Percentiles rank a stretch among this genome's conserved stretches.
These are phyloP conservation scores for Cataglyphis cursor DNA, from an alignment of 2,888 invertebrate species.

Conservation along the genomic window DNA sequence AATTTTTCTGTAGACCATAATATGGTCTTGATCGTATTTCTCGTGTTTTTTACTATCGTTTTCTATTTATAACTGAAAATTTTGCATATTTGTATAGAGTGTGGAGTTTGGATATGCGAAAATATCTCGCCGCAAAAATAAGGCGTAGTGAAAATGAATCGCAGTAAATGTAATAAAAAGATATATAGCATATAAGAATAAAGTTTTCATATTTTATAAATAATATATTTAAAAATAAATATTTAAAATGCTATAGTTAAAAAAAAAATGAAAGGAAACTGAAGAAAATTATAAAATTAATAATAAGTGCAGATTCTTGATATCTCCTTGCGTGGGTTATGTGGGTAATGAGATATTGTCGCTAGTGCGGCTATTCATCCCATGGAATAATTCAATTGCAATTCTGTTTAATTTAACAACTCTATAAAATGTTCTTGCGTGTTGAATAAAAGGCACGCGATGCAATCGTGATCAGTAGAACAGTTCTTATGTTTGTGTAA, in stretches of 20 bases:
- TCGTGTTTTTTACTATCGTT: neutral
- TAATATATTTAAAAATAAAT: neutral
- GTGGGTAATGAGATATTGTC: neutral
- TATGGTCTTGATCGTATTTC: slow-evolving; percentile 2
- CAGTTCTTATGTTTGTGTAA: slow-evolving; percentile 13
- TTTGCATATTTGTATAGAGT: slow-evolving; percentile 28
- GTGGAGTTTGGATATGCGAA: neutral
- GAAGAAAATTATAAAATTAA: neutral
- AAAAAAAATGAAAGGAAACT: neutral
- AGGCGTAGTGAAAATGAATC: neutral
- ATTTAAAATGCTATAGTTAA: neutral
- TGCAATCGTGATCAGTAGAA: slow-evolving; percentile 21
- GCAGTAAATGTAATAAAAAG: neutral
- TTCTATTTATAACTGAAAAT: slow-evolving; percentile 16
- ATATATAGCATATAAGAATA: neutral
- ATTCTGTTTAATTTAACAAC: slow-evolving; percentile 10
- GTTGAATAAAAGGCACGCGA: slow-evolving; percentile 36
- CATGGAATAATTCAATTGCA: slow-evolving; percentile 13
- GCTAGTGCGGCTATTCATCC: neutral
- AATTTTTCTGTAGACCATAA: slow-evolving; percentile 28
- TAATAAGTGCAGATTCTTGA: neutral
- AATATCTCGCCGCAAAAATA: neutral
- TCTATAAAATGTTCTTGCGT: slow-evolving; percentile 6
- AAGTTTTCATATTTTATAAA: neutral
- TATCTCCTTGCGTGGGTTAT: neutral